Percentiles rank a stretch among this genome's conserved stretches.
These are phyloP conservation scores for Neoniphon sammara DNA, from an alignment of 2,797 vertebrate species.

Conservation along the genomic window DNA sequence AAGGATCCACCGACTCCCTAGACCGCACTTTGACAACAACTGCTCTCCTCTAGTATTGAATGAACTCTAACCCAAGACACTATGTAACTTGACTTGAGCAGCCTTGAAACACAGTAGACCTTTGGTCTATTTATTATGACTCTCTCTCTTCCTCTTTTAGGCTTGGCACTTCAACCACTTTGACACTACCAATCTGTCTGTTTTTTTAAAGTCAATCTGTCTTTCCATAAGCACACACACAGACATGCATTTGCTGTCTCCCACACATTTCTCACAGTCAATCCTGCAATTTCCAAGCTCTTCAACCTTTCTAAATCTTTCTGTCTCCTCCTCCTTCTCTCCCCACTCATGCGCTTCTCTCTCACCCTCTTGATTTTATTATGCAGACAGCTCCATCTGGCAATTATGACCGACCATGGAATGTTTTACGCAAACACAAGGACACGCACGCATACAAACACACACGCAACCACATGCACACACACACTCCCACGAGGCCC, in stretches of 20 bases:
- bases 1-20: too few relatives aligned
- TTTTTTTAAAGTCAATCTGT: conserved; percentile 3
- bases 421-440: conserved; percentile 38
- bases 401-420: conserved; percentile 50
- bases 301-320: conserved; percentile 29
- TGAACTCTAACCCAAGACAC: too few relatives aligned
- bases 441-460: conserved; percentile 12
- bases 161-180: background rate
- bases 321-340: conserved; percentile 21
- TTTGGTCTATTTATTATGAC: background rate
- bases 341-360: conserved; percentile 7
- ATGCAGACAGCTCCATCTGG: conserved; percentile 48
- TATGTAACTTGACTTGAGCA: too few relatives aligned
- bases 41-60: too few relatives aligned
- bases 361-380: conserved; percentile 51
- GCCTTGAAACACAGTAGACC: too few relatives aligned
- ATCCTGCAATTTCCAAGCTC: conserved; percentile 1
- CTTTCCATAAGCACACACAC: conserved; percentile 3
- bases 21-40: too few relatives aligned
- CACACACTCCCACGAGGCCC: conserved; percentile 12
- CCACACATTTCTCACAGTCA: conserved; percentile 32
- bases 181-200: background rate
- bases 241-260: conserved; percentile 11
- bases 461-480: conserved; percentile 10
- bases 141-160: background rate